Evolutionary conservation across 2,797 vertebrate species (phyloP).

Genomic region (Eleutherodactylus coqui): DNA sequence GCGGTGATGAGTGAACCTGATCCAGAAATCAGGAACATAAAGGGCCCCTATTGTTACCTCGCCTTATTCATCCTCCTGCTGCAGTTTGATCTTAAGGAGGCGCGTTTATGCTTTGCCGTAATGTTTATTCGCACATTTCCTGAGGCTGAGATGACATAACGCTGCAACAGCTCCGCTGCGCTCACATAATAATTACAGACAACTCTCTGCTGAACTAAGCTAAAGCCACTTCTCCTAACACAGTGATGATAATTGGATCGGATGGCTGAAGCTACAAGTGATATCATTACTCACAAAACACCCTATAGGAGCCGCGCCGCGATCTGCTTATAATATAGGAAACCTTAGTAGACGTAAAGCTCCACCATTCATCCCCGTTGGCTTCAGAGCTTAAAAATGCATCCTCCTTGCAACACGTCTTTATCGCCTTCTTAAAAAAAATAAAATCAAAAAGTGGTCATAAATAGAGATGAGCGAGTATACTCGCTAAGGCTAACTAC

Average conservation of each 20-base stretch:
- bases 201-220: background rate
- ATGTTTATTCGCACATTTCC: constrained; percentile 16
- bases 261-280: background rate
- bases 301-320: background rate
- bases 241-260: constrained; percentile 28
- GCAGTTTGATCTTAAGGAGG: background rate
- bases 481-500: no score
- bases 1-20: no score
- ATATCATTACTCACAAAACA: background rate
- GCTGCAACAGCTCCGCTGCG: background rate
- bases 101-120: background rate
- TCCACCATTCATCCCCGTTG: background rate
- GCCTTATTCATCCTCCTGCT: background rate
- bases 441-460: no score
- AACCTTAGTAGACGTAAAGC: background rate
- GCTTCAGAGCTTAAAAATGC: no score
- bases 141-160: background rate
- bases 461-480: no score
- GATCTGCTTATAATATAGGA: background rate
- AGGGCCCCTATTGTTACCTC: background rate
- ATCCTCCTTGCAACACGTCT: background rate
- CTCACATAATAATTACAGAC: constrained; percentile 6
- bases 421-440: background rate
- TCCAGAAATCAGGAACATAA: background rate
- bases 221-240: background rate